Percentiles rank a stretch among this genome's conserved stretches.
Conservation (phyloP, 2,888 invertebrate genomes). For the Geotrupes spiniger region DNA sequence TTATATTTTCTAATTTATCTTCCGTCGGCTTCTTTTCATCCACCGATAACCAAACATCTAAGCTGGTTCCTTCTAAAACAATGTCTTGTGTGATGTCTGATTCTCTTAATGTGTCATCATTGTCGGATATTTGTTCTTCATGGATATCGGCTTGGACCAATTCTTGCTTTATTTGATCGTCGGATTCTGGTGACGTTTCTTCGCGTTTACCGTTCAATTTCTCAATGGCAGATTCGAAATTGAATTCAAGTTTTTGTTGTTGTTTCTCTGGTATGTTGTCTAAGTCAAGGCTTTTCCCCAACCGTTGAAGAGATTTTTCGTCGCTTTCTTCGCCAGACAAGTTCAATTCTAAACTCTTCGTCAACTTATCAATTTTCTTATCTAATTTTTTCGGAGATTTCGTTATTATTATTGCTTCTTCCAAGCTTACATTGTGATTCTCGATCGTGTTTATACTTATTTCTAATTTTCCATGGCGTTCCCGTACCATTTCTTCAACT, state of each 20-base stretch:
- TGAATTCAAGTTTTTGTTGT: slow-evolving; percentile 39
- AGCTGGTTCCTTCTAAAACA: slow-evolving; percentile 49
- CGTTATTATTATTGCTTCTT: slow-evolving; percentile 73
- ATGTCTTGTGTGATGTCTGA: slow-evolving; percentile 38
- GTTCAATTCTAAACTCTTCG: slow-evolving; percentile 67
- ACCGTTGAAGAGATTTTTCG: slow-evolving; percentile 42
- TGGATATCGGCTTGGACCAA: slow-evolving; percentile 55
- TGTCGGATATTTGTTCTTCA: slow-evolving; percentile 32
- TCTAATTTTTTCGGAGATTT: slow-evolving; percentile 72
- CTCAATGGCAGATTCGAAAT: slow-evolving; percentile 39
- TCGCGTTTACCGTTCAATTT: slow-evolving; percentile 26
- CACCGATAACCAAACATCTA: slow-evolving; percentile 51
- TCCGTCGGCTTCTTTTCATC: slow-evolving; percentile 47
- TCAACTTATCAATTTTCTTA: slow-evolving; percentile 49
- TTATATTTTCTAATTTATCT: slow-evolving; percentile 38
- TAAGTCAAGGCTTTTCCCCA: slow-evolving; percentile 49
- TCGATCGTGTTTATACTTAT: slow-evolving; percentile 66
- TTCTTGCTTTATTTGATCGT: slow-evolving; percentile 55
- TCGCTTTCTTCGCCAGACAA: slow-evolving; percentile 45
- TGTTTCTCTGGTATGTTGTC: slow-evolving; percentile 42
- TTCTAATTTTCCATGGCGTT: slow-evolving; percentile 71
- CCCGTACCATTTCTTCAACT: slow-evolving; percentile 70
- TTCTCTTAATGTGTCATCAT: slow-evolving; percentile 31
- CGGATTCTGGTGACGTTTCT: slow-evolving; percentile 47
- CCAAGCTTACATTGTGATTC: slow-evolving; percentile 48